Evolutionary conservation across 2,888 invertebrate genomes (phyloP).

Genomic region (Lepidonotus clava): DNA sequence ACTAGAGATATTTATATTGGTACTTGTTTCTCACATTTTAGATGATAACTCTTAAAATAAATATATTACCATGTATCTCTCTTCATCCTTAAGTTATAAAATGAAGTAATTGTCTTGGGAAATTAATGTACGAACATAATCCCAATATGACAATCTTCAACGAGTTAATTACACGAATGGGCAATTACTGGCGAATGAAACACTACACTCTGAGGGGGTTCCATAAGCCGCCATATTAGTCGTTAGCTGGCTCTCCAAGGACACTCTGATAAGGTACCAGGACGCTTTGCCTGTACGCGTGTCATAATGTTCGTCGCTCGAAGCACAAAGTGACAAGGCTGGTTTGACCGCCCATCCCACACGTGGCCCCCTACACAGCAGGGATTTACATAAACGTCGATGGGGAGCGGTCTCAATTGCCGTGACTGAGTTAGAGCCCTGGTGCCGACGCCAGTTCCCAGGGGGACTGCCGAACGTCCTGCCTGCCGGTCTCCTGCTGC

Average conservation of each 20-base stretch:
- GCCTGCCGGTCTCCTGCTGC: not conserved
- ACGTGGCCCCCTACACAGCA: not conserved
- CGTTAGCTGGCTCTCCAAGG: not conserved
- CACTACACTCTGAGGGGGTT: too few relatives aligned
- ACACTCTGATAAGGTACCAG: not conserved
- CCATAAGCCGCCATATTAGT: too few relatives aligned
- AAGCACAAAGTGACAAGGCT: not conserved
- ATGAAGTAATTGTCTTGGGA: too few relatives aligned
- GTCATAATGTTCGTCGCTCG: not conserved
- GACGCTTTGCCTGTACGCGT: not conserved
- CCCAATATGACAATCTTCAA: too few relatives aligned
- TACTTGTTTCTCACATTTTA: too few relatives aligned
- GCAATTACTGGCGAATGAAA: too few relatives aligned
- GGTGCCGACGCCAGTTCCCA: not conserved
- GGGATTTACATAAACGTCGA: not conserved
- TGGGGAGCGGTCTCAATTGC: not conserved
- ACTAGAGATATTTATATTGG: too few relatives aligned
- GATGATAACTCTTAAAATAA: too few relatives aligned
- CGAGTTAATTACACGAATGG: too few relatives aligned
- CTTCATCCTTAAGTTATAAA: too few relatives aligned
- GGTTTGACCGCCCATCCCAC: not conserved
- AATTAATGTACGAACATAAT: too few relatives aligned
- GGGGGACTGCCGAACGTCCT: not conserved
- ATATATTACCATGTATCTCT: too few relatives aligned
- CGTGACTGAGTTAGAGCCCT: constrained; percentile 7